These are phyloP conservation scores for Anguilla obscura DNA, from an alignment of 2,797 vertebrate species.

Conservation along the genomic window DNA sequence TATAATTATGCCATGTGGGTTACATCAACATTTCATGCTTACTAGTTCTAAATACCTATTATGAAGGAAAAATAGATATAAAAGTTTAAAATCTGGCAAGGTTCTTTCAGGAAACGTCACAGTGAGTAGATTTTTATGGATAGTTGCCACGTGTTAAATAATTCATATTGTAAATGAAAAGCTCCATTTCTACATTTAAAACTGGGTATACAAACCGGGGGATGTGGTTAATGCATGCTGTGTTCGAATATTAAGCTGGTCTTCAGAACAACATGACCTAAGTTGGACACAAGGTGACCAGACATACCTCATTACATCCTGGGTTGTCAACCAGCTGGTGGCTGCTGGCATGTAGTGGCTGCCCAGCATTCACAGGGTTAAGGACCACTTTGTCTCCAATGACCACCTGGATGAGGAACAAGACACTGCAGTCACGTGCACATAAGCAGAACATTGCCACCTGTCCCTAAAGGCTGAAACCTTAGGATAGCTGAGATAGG, in stretches of 20 bases:
- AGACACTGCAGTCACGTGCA: not conserved
- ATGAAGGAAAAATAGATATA: not conserved
- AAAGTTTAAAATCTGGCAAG: not conserved
- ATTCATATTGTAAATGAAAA: not conserved
- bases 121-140: not conserved
- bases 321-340: constrained; percentile 95
- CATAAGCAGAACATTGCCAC: not conserved
- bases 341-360: constrained; percentile 93
- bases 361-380: constrained; percentile 95
- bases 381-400: constrained; percentile 98
- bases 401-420: constrained; percentile 78
- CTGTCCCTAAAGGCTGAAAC: not conserved
- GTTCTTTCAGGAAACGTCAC: not conserved
- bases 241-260: not conserved
- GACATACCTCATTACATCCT: constrained; percentile 93
- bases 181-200: too few species aligned
- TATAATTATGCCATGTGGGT: not conserved
- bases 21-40: not conserved
- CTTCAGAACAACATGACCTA: not conserved
- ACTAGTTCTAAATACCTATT: not conserved
- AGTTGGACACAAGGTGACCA: not conserved
- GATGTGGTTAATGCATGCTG: not conserved
- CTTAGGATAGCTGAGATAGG: not conserved
- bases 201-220: not conserved
- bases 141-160: not conserved